Evolutionary conservation across 2,888 invertebrate species (phyloP).

Genomic region (Melinaea marsaeus): DNA sequence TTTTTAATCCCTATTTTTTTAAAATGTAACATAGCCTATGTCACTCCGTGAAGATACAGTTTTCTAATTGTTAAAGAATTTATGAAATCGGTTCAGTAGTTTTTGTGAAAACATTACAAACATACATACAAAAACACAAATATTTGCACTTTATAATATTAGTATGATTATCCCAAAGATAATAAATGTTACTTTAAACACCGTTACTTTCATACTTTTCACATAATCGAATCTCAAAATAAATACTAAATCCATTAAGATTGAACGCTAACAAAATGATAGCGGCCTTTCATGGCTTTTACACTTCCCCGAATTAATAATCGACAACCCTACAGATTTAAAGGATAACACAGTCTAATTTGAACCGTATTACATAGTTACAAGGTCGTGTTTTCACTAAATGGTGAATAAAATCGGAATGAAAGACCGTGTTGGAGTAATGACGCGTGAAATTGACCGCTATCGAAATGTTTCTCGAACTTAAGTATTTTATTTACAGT

Average conservation of each 20-base stretch:
- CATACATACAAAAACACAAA: no score
- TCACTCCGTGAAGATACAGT: no score
- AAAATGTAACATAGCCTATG: no score
- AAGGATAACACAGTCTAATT: background rate
- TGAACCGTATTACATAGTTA: background rate
- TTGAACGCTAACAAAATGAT: slow-evolving; percentile 5
- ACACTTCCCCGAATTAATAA: slow-evolving; percentile 22
- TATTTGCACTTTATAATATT: no score
- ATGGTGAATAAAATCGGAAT: slow-evolving; percentile 19
- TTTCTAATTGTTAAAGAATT: no score
- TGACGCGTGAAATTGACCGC: slow-evolving; percentile 40
- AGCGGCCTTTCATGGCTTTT: slow-evolving; percentile 21
- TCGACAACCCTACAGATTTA: slow-evolving; percentile 17
- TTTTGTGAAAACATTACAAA: no score
- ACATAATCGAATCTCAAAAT: background rate
- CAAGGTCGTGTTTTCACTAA: slow-evolving; percentile 12
- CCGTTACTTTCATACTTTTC: no score
- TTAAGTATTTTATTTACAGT: slow-evolving; percentile 21
- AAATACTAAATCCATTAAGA: slow-evolving; percentile 2
- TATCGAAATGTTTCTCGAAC: slow-evolving; percentile 30
- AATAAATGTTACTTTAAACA: no score
- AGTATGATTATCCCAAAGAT: no score
- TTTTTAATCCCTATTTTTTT: no score
- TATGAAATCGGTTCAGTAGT: no score
- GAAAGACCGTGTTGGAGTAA: slow-evolving; percentile 39